Conservation (phyloP, 2,888 invertebrate species). For the Pyrocoelia pectoralis region DNA sequence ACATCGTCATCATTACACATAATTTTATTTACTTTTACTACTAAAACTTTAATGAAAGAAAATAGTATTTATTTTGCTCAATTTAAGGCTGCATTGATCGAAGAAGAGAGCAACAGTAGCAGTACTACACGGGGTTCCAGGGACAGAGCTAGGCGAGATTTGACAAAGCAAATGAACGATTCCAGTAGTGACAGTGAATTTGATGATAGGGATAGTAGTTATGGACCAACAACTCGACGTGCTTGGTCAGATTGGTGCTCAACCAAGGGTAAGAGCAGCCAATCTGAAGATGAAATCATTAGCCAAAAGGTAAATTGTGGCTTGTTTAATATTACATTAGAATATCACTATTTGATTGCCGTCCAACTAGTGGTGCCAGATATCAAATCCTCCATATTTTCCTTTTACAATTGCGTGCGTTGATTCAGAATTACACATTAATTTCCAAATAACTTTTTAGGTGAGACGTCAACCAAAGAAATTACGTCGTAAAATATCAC, state of each 20-base stretch:
- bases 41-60: too few relatives aligned
- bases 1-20: too few relatives aligned
- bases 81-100: constrained; percentile 39
- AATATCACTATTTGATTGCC: too few relatives aligned
- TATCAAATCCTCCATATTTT: too few relatives aligned
- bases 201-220: constrained; percentile 59
- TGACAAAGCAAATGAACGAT: constrained; percentile 62
- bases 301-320: constrained; percentile 47
- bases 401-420: too few relatives aligned
- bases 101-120: constrained; percentile 45
- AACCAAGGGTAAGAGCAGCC: constrained; percentile 68
- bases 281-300: constrained; percentile 68
- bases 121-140: constrained; percentile 50
- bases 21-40: too few relatives aligned
- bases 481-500: constrained; percentile 61
- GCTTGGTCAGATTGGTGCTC: constrained; percentile 80
- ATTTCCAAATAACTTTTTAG: constrained; percentile 22
- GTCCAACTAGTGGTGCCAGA: too few relatives aligned
- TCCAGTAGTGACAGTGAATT: constrained; percentile 57
- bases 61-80: neutral
- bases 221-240: constrained; percentile 74
- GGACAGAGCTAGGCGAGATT: constrained; percentile 63
- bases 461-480: constrained; percentile 60
- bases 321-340: too few relatives aligned
- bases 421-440: too few relatives aligned